These are phyloP conservation scores for Aurelia sp. DNA, from an alignment of 30 jellyfish, hydroid and myxozoan genomes.

Conservation along the genomic window DNA sequence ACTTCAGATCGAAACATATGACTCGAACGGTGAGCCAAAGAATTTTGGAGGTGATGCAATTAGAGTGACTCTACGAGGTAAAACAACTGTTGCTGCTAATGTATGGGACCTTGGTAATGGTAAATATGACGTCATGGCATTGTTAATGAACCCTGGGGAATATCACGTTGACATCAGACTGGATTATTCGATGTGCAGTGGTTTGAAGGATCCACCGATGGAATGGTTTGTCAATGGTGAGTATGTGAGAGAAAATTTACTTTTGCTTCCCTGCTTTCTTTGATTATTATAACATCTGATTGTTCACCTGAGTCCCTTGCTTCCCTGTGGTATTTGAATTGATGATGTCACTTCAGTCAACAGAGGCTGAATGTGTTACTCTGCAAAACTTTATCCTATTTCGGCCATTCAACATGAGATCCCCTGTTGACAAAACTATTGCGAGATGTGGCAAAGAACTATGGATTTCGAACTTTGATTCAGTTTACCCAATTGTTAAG, in stretches of 20 bases:
- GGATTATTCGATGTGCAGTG: slow-evolving; percentile 93
- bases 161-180: slow-evolving; percentile 72
- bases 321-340: too few species aligned
- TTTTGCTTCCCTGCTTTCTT: too few species aligned
- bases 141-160: slow-evolving; percentile 84
- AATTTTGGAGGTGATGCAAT: slow-evolving; percentile 91
- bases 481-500: too few species aligned
- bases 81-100: slow-evolving; percentile 76
- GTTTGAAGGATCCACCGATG: slow-evolving; percentile 92
- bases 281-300: too few species aligned
- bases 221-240: slow-evolving; percentile 95
- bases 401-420: too few species aligned
- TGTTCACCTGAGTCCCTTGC: too few species aligned
- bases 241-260: not conserved
- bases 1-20: slow-evolving; percentile 74
- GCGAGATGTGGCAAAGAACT: too few species aligned
- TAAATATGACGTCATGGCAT: slow-evolving; percentile 84
- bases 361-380: too few species aligned
- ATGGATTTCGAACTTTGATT: too few species aligned
- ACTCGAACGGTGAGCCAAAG: slow-evolving; percentile 67
- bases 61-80: slow-evolving; percentile 84
- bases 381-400: too few species aligned
- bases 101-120: slow-evolving; percentile 92
- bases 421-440: too few species aligned
- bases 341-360: too few species aligned